Percentiles rank a stretch among this genome's conserved stretches.
Evolutionary conservation across 2,888 invertebrate species (phyloP).

Genomic region (Vanessa cardui): DNA sequence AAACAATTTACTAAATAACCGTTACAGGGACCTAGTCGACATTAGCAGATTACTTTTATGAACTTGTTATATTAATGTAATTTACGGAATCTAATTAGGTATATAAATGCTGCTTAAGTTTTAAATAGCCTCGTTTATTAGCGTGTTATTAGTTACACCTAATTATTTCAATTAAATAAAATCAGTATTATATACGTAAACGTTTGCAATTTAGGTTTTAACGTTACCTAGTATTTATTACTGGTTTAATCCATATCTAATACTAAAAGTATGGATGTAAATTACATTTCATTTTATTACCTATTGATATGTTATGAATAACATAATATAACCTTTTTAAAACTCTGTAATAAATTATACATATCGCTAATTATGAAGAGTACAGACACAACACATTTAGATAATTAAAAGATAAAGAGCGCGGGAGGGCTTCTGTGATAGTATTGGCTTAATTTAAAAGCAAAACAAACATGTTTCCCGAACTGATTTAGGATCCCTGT

Average conservation of each 20-base stretch:
- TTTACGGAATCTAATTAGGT: slow-evolving; percentile 22
- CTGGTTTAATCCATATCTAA: neutral
- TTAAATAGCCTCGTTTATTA: neutral
- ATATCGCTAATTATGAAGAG: neutral
- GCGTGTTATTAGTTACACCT: neutral
- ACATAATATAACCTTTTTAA: neutral
- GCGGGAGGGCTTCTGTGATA: slow-evolving; percentile 70
- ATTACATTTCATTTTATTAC: neutral
- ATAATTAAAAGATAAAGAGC: slow-evolving; percentile 49
- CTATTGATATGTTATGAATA: neutral
- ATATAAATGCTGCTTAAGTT: neutral
- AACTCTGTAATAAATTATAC: neutral
- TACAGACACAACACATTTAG: neutral
- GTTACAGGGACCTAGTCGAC: no score
- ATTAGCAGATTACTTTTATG: neutral
- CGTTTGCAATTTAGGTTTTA: neutral
- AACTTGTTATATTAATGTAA: slow-evolving; percentile 15
- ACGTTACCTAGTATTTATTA: neutral
- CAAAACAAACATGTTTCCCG: slow-evolving; percentile 7
- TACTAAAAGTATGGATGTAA: neutral
- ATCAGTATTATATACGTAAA: neutral
- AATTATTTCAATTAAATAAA: neutral
- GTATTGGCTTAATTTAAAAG: slow-evolving; percentile 22
- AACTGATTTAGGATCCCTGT: neutral
- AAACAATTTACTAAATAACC: slow-evolving; percentile 8